These are phyloP conservation scores for Busseola fusca DNA, from an alignment of 2,888 invertebrate species.

Conservation along the genomic window DNA sequence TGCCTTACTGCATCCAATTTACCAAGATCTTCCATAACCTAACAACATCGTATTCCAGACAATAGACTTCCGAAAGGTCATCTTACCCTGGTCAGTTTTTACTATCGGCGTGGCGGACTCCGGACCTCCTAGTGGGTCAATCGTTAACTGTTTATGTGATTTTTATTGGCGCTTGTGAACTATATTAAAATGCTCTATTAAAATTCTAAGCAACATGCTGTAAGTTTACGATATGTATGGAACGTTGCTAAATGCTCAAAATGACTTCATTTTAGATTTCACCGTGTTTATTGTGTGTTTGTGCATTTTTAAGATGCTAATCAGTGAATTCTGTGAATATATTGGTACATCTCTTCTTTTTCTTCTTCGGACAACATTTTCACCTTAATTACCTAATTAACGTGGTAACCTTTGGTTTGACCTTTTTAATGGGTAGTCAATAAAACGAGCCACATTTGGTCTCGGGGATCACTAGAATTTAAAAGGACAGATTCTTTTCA, in stretches of 20 bases:
- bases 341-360: conserved; percentile 11
- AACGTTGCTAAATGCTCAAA: conserved; percentile 60
- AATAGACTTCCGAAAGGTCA: conserved; percentile 63
- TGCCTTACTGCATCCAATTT: conserved; percentile 68
- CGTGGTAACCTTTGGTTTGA: background rate
- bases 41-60: conserved; percentile 50
- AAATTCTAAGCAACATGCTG: conserved; percentile 69
- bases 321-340: conserved; percentile 10
- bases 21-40: conserved; percentile 60
- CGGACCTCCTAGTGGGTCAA: conserved; percentile 81
- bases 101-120: conserved; percentile 71
- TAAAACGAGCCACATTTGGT: background rate
- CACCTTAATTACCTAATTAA: conserved; percentile 5
- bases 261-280: conserved; percentile 53
- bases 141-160: conserved; percentile 83
- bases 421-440: conserved; percentile 2
- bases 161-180: conserved; percentile 81
- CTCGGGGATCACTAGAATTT: background rate
- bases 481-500: conserved; percentile 6
- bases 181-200: conserved; percentile 77
- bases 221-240: conserved; percentile 62
- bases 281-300: conserved; percentile 34
- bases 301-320: conserved; percentile 35
- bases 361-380: background rate
- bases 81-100: conserved; percentile 66